phyloP scores from a whole-genome alignment of 2,797 vertebrate genomes.

The Smutsia temminckii region DNA sequence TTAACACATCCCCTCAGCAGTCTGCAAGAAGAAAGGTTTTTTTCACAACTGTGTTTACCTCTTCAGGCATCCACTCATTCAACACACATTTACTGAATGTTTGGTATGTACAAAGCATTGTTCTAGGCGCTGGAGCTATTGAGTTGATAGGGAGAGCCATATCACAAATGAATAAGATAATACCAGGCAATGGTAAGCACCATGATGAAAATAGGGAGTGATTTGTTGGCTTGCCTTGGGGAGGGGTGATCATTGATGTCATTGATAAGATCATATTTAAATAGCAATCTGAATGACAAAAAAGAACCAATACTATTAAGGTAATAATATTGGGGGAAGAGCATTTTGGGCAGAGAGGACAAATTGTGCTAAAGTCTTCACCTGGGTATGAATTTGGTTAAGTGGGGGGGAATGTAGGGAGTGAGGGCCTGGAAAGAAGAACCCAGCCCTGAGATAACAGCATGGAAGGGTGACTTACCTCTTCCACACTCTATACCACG shows the following conservation, averaged over 20 bases:
- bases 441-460: neutral
- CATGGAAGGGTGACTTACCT: neutral
- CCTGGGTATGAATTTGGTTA: neutral
- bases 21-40: slow-evolving; percentile 11
- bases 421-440: neutral
- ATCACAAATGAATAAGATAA: neutral
- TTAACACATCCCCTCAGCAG: neutral
- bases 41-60: neutral
- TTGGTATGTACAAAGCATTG: neutral
- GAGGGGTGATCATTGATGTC: neutral
- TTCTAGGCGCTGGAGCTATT: neutral
- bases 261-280: neutral
- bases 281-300: neutral
- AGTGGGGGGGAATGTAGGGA: neutral
- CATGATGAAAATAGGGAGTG: neutral
- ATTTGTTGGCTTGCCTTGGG: neutral
- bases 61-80: slow-evolving; percentile 8
- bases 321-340: neutral
- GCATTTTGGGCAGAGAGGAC: neutral
- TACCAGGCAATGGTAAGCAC: neutral
- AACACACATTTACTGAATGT: neutral
- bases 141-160: slow-evolving; percentile 10
- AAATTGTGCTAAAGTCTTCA: neutral
- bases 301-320: neutral
- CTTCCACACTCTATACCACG: neutral